phyloP scores from a whole-genome alignment of 2,888 invertebrate species.

The Dioctria linearis region DNA sequence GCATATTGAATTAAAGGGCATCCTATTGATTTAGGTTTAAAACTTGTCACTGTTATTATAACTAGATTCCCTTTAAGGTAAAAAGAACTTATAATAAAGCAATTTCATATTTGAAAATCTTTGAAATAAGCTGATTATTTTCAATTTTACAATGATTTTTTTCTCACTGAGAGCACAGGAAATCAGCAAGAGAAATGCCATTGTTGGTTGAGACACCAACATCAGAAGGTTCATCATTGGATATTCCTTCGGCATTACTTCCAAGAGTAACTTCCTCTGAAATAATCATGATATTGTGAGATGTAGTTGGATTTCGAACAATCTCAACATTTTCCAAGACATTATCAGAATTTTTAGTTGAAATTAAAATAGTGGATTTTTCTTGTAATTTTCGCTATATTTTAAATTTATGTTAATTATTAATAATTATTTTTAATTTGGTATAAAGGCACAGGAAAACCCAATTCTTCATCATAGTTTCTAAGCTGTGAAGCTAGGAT shows the following conservation, averaged over 20 bases:
- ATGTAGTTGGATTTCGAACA: not conserved
- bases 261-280: not conserved
- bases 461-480: not conserved
- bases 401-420: not conserved
- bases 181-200: not conserved
- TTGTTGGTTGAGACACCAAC: not conserved
- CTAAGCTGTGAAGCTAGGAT: not conserved
- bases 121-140: too few relatives aligned
- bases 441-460: too few relatives aligned
- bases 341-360: not conserved
- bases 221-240: not conserved
- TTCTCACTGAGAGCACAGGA: not conserved
- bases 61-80: too few relatives aligned
- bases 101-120: too few relatives aligned
- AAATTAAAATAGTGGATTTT: not conserved
- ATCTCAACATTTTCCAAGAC: not conserved
- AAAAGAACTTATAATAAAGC: too few relatives aligned
- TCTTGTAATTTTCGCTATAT: not conserved
- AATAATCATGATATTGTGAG: not conserved
- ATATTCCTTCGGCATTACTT: not conserved
- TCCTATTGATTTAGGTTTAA: too few relatives aligned
- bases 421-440: not conserved
- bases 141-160: too few relatives aligned
- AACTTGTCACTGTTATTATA: too few relatives aligned
- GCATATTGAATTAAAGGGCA: too few relatives aligned